Evolutionary conservation across 1,140 invertebrate genomes (phyloP).

Genomic region (Drosophila hydei): DNA sequence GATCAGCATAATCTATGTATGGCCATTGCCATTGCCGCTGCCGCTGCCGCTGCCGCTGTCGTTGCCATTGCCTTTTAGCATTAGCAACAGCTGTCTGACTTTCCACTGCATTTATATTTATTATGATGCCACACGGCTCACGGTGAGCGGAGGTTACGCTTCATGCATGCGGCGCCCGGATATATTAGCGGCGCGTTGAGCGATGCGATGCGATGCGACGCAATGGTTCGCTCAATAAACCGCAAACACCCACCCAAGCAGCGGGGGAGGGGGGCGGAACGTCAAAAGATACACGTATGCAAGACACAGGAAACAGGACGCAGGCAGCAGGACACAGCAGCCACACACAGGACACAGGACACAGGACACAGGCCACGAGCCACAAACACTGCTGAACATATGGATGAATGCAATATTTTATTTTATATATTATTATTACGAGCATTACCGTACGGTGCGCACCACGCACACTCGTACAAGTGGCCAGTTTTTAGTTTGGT

Average conservation of each 20-base stretch:
- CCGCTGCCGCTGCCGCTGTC: slow-evolving; percentile 25
- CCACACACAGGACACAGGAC: slow-evolving; percentile 8
- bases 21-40: slow-evolving; percentile 54
- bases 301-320: slow-evolving; percentile 33
- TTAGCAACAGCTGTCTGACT: slow-evolving; percentile 74
- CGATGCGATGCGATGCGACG: slow-evolving; percentile 40
- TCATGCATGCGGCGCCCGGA: slow-evolving; percentile 67
- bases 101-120: slow-evolving; percentile 80
- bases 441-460: slow-evolving; percentile 26
- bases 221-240: slow-evolving; percentile 63
- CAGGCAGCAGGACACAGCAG: slow-evolving; percentile 10
- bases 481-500: slow-evolving; percentile 56
- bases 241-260: slow-evolving; percentile 55
- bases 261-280: neutral
- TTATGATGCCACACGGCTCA: slow-evolving; percentile 43
- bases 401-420: slow-evolving; percentile 71
- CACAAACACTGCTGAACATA: slow-evolving; percentile 53
- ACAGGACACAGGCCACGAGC: slow-evolving; percentile 9
- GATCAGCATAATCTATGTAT: slow-evolving; percentile 41
- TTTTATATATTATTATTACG: slow-evolving; percentile 75
- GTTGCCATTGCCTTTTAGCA: slow-evolving; percentile 54
- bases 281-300: slow-evolving; percentile 47
- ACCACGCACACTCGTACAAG: slow-evolving; percentile 66
- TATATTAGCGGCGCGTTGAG: slow-evolving; percentile 67
- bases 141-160: slow-evolving; percentile 57